phyloP scores from a whole-genome alignment of 2,888 invertebrate species.

The Morpho achilles region DNA sequence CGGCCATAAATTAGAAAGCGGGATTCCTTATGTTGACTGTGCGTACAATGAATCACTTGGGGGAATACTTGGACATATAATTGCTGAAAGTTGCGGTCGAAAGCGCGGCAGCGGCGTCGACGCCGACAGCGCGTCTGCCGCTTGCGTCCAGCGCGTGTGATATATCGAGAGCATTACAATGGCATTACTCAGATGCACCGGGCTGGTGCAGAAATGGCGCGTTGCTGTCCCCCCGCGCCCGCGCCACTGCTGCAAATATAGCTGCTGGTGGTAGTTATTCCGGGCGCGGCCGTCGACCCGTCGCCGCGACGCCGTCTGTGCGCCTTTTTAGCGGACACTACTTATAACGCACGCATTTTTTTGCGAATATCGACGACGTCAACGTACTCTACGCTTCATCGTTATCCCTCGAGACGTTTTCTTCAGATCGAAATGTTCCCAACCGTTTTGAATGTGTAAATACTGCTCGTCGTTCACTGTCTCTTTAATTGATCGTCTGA shows the following conservation, averaged over 20 bases:
- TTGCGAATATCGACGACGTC: conserved; percentile 67
- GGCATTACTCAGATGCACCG: conserved; percentile 79
- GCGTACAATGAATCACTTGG: conserved; percentile 23
- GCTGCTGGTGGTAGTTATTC: conserved; percentile 75
- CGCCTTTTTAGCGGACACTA: conserved; percentile 73
- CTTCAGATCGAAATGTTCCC: conserved; percentile 24
- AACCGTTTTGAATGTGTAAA: conserved; percentile 28
- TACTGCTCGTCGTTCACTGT: conserved; percentile 26
- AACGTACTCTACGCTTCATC: conserved; percentile 48
- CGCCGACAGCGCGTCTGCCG: conserved; percentile 66
- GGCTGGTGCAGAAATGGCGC: conserved; percentile 78
- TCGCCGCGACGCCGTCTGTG: conserved; percentile 78
- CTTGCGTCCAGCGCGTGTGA: conserved; percentile 53
- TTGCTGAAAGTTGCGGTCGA: conserved; percentile 15
- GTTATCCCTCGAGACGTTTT: conserved; percentile 27
- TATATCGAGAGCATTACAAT: conserved; percentile 77
- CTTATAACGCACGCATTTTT: conserved; percentile 67
- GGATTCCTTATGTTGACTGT: conserved; percentile 21
- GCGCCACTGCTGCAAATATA: conserved; percentile 71
- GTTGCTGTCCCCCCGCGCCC: conserved; percentile 60
- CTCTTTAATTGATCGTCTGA: conserved; percentile 31
- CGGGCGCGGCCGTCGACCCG: conserved; percentile 77
- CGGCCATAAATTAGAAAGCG: conserved; percentile 26
- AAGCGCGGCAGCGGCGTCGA: conserved; percentile 34
- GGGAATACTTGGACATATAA: conserved; percentile 14